A percentile compares a stretch with the other conserved stretches of the same genome.
phyloP scores from a whole-genome alignment of 2,113 vertebrate genomes.

The Orcinus orca region DNA sequence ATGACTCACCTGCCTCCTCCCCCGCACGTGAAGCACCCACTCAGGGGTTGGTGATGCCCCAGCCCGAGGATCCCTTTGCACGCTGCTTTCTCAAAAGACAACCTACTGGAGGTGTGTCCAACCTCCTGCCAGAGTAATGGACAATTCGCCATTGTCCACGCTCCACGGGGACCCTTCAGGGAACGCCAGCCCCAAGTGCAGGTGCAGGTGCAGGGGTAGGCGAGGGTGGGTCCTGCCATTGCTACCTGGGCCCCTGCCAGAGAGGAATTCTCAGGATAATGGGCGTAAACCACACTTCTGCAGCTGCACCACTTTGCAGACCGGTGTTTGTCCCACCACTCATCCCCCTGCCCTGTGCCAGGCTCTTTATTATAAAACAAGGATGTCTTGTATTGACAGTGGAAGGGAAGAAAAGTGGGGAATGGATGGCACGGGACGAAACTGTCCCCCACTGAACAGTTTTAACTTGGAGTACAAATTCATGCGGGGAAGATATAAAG shows the following conservation, averaged over 20 bases:
- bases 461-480: neutral
- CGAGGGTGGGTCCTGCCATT: neutral
- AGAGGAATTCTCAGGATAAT: neutral
- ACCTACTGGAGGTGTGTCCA: neutral
- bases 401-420: neutral
- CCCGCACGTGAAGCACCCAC: neutral
- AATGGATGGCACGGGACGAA: constrained; percentile 40
- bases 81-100: neutral
- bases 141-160: constrained; percentile 41
- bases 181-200: constrained; percentile 27
- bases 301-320: neutral
- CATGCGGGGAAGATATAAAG: neutral
- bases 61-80: neutral
- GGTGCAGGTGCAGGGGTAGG: neutral
- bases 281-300: neutral
- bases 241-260: neutral
- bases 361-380: neutral
- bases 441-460: neutral
- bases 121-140: constrained; percentile 53
- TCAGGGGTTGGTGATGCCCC: neutral
- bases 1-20: neutral
- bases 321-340: neutral
- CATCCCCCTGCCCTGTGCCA: accelerated
- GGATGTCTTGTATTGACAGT: neutral
- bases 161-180: neutral